Base-by-base conservation (phyloP, 2,797 vertebrate genomes). In the Neosalanx taihuensis region DNA sequence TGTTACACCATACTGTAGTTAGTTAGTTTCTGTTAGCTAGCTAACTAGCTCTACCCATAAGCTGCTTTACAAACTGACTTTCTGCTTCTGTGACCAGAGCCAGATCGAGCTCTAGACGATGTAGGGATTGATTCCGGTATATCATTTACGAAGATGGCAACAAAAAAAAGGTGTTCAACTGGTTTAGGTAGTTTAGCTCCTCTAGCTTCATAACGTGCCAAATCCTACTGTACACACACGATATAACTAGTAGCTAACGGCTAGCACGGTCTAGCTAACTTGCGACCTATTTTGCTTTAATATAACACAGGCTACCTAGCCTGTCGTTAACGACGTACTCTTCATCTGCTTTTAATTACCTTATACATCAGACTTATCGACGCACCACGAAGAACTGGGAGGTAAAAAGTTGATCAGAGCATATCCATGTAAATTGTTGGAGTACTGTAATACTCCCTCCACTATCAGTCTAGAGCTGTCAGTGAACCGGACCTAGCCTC, bases 381-480 rank as follows among this genome's bases (percentile, higher is more conserved):
- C 29, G 17, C 51, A 46, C 46, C 65, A 66, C 64, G 26, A 66
- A 66, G 64, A 66, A 51, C 46, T 51, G 10, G 5, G 46, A 41
- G 12, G n/a, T 41, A 33, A 30, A 37, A 17, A 46, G 9, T 31
- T 15, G 26, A 67, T 67, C 65, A 67, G 15, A 67, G 65, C 46
- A 26, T 67, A 46, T 51, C 46, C 65, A 67, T 64, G 17, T 30
- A 23, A 13, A 26, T 18, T 30, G 23, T 13, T 51, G 58, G 23
- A 46, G 41, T 46, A 46, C 58, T 29, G 58, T 60, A 46, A 46
- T 60, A 20, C 23, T 60, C 23, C 23, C n/a, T 10, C 26, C 57
- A 29, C 23, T 60, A 26, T 60, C 58, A 60, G 58, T 23, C 37
- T 67, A 15, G 46, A 49, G 15, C 35, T 46, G 35, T 46, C 63